Evolutionary conservation across 1,140 invertebrate genomes (phyloP).

Genomic region (Wasmannia auropunctata): DNA sequence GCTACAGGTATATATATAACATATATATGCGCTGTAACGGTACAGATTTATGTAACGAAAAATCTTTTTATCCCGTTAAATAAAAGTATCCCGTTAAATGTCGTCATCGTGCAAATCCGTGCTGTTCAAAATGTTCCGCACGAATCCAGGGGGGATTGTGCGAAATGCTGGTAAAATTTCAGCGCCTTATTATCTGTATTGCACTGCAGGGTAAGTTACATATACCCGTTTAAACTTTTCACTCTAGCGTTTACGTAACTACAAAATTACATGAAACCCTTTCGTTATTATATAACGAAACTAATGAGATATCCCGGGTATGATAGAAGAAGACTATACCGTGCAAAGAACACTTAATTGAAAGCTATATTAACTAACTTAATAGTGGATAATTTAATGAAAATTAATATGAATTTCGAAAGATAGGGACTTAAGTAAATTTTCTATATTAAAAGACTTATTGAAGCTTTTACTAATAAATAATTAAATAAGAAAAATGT

Average conservation of each 20-base stretch:
- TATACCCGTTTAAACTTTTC: constrained; percentile 2
- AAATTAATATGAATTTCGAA: background rate
- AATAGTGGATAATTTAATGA: background rate
- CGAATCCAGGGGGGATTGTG: constrained; percentile 12
- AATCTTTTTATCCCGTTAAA: constrained; percentile 10
- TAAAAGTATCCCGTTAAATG: constrained; percentile 18
- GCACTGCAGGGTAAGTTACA: background rate
- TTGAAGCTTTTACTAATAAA: background rate
- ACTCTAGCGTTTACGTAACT: background rate
- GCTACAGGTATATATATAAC: no score
- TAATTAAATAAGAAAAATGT: background rate
- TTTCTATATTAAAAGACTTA: background rate
- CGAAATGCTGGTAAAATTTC: constrained; percentile 17
- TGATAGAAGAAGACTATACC: background rate
- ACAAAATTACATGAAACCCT: background rate
- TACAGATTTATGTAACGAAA: constrained; percentile 38
- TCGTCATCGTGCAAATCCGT: background rate
- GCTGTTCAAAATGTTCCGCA: constrained; percentile 29
- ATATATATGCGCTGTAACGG: background rate
- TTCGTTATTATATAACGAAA: background rate
- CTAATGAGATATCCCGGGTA: background rate
- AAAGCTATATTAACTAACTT: background rate
- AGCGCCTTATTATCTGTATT: background rate
- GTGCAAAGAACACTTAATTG: background rate
- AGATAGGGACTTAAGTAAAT: background rate